Base-by-base conservation (phyloP, 2,113 vertebrate species). In the Atrichornis clamosus region DNA sequence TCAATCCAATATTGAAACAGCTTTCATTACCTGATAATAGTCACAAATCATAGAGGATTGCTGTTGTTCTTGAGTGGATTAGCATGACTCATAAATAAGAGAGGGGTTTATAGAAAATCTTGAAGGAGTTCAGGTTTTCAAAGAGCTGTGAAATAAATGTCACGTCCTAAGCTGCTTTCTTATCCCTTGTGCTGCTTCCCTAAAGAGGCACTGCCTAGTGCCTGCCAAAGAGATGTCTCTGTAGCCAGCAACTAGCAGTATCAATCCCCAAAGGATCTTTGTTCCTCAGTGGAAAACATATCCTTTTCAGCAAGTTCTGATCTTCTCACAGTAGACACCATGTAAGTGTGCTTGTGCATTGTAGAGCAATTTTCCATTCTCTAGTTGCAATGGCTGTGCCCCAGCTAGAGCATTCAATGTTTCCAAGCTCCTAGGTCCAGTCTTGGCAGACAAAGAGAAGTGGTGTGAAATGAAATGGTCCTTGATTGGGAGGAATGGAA, bases 121-220 rank as follows among this genome's bases (percentile, higher is more conserved):
- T 60, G 70, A 67, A 53, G 13, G 11, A 21, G 17, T 68, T 72
- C 33, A 75, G 65, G 10, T 12, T 92, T 84, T 89, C 64, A 41
- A 33, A 58, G 39, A 78, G 35, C 39, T 47, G 10, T 32, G 11
- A 22, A 90, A 65, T 50, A 76, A 73, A 83, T 2, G 1, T 12
- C 19, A 17, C 0, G 1, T 23, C 35, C 47, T 55, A 35, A 84
- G 16, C 7, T 77, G 20, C 15, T 23, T 37, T 23, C 67, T 77
- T 41, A 74, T 13, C 50, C 32, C 42, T 89, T 0, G 0, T 1
- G 1, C 20, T 59, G 19, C 30, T 50, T 81, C 30, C 46, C 42
- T 46, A 77, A 69, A 53, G 50, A 41, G 35, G 1, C 33, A 56
- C 9, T 49, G 10, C 21, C 26, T 9, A 1, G 7, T 9, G 9